These are phyloP conservation scores for Stomorhina lunata DNA, from an alignment of 2,888 invertebrate species.

Conservation along the genomic window DNA sequence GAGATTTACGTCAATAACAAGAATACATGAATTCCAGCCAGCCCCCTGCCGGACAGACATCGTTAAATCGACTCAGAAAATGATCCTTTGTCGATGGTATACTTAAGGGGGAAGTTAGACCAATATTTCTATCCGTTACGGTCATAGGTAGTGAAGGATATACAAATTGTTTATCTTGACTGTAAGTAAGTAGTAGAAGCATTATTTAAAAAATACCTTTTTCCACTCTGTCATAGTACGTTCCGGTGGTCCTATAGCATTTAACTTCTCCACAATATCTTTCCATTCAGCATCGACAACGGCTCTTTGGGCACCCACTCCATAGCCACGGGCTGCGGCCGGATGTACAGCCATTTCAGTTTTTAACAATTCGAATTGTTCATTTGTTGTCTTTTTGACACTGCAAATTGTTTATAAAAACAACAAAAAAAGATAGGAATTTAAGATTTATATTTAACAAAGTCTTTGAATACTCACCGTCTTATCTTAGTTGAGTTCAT, in stretches of 20 bases:
- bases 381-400: constrained; percentile 53
- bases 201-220: constrained; percentile 38
- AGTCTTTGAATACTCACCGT: constrained; percentile 46
- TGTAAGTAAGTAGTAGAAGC: neutral
- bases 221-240: constrained; percentile 58
- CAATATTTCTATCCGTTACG: no score
- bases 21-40: no score
- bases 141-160: no score
- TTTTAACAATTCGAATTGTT: constrained; percentile 59
- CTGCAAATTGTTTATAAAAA: constrained; percentile 32
- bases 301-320: constrained; percentile 35
- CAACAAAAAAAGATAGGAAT: neutral
- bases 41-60: no score
- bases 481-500: no score
- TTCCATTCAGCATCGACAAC: constrained; percentile 62
- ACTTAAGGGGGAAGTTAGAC: no score
- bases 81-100: no score
- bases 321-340: constrained; percentile 54
- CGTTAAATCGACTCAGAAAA: no score
- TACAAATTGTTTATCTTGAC: neutral
- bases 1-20: no score
- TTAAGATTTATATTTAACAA: no score
- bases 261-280: constrained; percentile 56
- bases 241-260: constrained; percentile 61
- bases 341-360: constrained; percentile 55